phyloP scores from a whole-genome alignment of 2,888 invertebrate species.

The Nipponacmea schrenckii region DNA sequence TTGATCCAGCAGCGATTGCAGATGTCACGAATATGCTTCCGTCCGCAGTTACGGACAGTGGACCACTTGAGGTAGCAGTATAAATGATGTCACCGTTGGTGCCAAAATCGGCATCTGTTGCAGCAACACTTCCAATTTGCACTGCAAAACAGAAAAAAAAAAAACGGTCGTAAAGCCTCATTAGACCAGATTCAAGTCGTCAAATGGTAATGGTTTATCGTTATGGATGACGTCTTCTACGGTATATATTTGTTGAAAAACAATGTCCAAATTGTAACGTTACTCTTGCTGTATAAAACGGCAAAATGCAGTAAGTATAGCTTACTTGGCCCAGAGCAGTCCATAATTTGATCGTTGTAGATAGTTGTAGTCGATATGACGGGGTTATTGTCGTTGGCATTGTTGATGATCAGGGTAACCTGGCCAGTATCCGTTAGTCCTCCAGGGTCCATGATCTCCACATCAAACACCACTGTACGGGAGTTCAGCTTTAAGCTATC shows the following conservation, averaged over 20 bases:
- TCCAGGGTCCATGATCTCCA: not conserved
- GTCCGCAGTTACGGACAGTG: not conserved
- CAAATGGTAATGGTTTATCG: too few relatives aligned
- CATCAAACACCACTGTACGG: not conserved
- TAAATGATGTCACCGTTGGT: not conserved
- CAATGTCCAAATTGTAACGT: too few relatives aligned
- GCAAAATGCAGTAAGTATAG: too few relatives aligned
- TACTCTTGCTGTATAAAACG: too few relatives aligned
- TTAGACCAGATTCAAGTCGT: too few relatives aligned
- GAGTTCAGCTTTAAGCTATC: not conserved
- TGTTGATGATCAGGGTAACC: not conserved
- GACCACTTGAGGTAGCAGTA: not conserved
- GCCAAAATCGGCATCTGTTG: not conserved
- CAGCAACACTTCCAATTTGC: not conserved
- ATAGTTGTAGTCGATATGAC: not conserved
- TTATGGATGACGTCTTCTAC: too few relatives aligned
- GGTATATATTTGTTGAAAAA: too few relatives aligned
- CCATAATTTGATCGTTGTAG: not conserved
- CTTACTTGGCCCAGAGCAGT: not conserved
- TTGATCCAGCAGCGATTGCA: not conserved
- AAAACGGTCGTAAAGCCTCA: too few relatives aligned
- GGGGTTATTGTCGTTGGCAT: not conserved
- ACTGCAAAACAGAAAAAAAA: not conserved
- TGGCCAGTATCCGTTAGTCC: not conserved
- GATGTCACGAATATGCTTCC: not conserved